Conservation (phyloP, 2,797 vertebrate genomes). For the Cygnus olor region DNA sequence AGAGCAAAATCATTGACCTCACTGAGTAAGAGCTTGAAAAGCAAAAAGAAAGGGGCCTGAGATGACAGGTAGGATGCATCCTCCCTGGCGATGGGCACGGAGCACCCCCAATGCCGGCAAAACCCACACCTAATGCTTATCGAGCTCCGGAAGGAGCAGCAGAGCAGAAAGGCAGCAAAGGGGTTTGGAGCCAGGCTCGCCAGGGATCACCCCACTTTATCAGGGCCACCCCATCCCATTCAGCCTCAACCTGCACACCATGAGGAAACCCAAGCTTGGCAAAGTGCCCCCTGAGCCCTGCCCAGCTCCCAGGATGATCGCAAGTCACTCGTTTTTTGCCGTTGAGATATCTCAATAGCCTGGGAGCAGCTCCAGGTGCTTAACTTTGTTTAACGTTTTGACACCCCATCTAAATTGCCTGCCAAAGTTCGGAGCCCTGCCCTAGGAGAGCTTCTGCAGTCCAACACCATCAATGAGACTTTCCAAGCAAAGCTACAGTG, state of each 20-base stretch:
- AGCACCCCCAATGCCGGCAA: fast-evolving
- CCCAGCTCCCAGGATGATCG: neutral
- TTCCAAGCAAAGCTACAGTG: neutral
- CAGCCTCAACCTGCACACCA: neutral
- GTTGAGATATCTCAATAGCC: neutral
- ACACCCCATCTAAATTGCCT: fast-evolving
- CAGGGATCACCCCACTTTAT: fast-evolving
- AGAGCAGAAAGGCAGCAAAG: neutral
- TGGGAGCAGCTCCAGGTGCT: conserved; percentile 1
- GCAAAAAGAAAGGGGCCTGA: neutral
- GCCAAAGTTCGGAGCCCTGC: neutral
- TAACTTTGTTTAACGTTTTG: neutral
- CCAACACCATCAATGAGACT: neutral
- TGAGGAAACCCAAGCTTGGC: fast-evolving
- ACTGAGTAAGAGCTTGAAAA: neutral
- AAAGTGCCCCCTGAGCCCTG: neutral
- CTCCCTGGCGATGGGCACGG: neutral
- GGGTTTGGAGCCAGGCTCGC: neutral
- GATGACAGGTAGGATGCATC: neutral
- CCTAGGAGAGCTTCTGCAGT: neutral
- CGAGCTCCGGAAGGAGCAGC: neutral
- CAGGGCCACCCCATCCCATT: fast-evolving
- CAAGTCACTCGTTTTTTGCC: neutral
- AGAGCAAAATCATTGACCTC: neutral
- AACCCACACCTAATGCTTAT: neutral